Evolutionary conservation across 2,113 vertebrate genomes (phyloP), one percentile per base, ranked within the genome.

Genomic region (Microtus pennsylvanicus): DNA sequence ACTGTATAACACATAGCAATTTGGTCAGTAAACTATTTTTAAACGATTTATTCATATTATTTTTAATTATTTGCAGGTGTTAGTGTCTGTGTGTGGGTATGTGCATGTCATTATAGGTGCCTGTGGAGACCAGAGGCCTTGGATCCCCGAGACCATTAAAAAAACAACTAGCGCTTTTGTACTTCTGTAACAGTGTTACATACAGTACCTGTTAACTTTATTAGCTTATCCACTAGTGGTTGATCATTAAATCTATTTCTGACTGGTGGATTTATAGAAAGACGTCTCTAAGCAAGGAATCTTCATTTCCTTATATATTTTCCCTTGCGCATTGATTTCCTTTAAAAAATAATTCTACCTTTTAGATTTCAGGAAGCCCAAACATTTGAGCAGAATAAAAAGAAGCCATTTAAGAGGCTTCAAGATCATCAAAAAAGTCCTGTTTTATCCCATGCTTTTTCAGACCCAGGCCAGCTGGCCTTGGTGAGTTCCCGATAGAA

Each of bases 231-330:
- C 12, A 30, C 30, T 94, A 80, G 14, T 76, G 14, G 2, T 45
- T 82, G 24, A 50, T 78, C 4, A 19, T 8, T 91, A 3, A 21
- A 6, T 52, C 16, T 86, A 50, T 63, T 63, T 89, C 28, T 74
- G 19, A 4, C 70, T 83, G n/a, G 21, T 76, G 78, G 55, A 91
- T 93, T 91, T 14, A 91, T 50, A 82, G 17, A 94, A 93, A 93
- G n/a, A 96, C 28, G 69, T 83, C 5, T 74, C 5, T 75, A 6
- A 14, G 21, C 85, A 91, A 96, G 86, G 69, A 7, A 77, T 47
- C 77, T 90, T 74, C 10, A 82, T 87, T 89, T 9, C 22, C 89
- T 90, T 69, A 72, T 63, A 0, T 76, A 87, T 88, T 89, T 45
- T 89, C 42, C 45, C 19, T 6, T 61, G 0, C 82, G 17, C 74